phyloP scores from a whole-genome alignment of 2,888 invertebrate genomes.

The Tricholauxania praeusta region DNA sequence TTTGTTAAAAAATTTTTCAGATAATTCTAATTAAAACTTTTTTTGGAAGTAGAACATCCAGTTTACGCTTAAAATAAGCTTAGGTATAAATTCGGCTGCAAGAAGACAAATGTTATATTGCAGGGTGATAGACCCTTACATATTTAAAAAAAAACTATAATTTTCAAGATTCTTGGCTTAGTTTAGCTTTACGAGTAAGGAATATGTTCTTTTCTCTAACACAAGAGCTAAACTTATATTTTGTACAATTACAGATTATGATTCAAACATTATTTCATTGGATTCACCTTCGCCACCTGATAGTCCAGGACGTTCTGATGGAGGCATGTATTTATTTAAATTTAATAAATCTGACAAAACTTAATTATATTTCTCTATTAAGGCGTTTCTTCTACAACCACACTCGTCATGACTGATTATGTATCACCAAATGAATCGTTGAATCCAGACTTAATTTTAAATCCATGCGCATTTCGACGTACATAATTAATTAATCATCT shows the following conservation, averaged over 20 bases:
- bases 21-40: no score
- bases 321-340: constrained; percentile 43
- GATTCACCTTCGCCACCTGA: constrained; percentile 61
- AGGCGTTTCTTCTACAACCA: constrained; percentile 44
- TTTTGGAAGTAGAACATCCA: no score
- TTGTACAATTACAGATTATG: constrained; percentile 48
- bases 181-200: no score
- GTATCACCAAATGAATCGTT: constrained; percentile 33
- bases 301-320: constrained; percentile 51
- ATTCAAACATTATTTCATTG: constrained; percentile 56
- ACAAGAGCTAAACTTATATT: background rate
- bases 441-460: constrained; percentile 36
- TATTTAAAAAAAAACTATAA: no score
- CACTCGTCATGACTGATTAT: constrained; percentile 28
- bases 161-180: no score
- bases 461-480: constrained; percentile 41
- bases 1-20: no score
- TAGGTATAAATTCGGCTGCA: no score
- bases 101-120: no score
- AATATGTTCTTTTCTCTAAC: background rate
- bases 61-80: no score
- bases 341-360: background rate
- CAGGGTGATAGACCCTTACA: no score
- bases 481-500: background rate
- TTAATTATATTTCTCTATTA: constrained; percentile 24